Percentiles rank a stretch among this genome's conserved stretches.
These are phyloP conservation scores for Trichopria drosophilae DNA, from an alignment of 2,888 invertebrate species.

Conservation along the genomic window DNA sequence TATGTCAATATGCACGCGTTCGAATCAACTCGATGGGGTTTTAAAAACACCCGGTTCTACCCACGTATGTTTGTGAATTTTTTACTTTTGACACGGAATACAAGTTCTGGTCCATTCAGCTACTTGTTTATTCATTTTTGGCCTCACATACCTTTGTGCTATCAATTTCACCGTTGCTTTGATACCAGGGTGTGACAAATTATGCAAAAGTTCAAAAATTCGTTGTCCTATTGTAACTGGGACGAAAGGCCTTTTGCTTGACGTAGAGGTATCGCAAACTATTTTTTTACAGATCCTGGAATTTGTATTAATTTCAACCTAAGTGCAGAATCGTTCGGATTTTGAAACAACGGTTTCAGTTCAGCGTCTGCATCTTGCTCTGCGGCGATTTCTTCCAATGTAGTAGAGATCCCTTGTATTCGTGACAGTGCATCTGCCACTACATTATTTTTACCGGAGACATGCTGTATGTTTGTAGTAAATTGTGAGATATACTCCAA, in stretches of 20 bases:
- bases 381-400: too few species aligned
- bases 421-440: conserved; percentile 9
- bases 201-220: background rate
- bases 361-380: background rate
- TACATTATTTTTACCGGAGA: background rate
- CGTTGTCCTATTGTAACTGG: background rate
- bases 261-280: background rate
- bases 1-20: too few species aligned
- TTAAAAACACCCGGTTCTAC: background rate
- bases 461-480: conserved; percentile 4
- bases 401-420: background rate
- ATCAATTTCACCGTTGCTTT: conserved; percentile 4
- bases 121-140: background rate
- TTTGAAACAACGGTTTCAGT: background rate
- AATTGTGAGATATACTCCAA: conserved; percentile 6
- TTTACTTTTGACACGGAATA: background rate
- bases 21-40: too few species aligned
- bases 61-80: background rate
- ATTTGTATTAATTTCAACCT: background rate
- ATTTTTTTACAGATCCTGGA: background rate
- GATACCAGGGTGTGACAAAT: too few species aligned
- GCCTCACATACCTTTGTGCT: background rate
- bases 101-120: background rate
- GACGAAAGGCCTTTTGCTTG: background rate
- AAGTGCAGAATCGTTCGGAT: background rate